Base-by-base conservation (phyloP, 2,113 vertebrate genomes). In the Suricata suricatta region DNA sequence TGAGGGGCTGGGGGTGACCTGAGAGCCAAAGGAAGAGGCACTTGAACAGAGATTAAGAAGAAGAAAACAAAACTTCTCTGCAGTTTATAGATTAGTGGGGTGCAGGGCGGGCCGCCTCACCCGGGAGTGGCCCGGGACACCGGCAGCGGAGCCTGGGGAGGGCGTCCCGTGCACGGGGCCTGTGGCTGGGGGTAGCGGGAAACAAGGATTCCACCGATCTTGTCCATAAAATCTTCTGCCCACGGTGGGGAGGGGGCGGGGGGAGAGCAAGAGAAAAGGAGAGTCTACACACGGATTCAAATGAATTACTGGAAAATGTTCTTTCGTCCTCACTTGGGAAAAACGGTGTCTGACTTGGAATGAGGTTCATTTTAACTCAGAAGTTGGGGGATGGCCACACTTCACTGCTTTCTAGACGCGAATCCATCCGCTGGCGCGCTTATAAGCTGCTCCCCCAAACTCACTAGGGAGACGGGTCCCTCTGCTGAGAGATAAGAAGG, bases 401-500 rank as follows among this genome's bases (percentile, higher is more conserved):
- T 0, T 68, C 10, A 4, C 0, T 7, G 27, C 16, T 44, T 27
- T 15, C 8, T 4, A 0, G 31, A 4, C 7, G 23, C 6, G 0
- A 3, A 17, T 3, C 29, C 0, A 7, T 7, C 10, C 2, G 16
- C 9, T 7, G 7, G 17, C 21, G 19, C 19, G 0, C 0, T 7
- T 1, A 7, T 11, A 17, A 16, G 38, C 29, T 0, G 2, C 35
- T 11, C 1, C 16, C 12, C 0, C 0, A 11, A 19, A 7, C 7
- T 35, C 79, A 27, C 31, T 6, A 5, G 11, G 38, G 95, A 86
- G 80, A 93, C 64, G 33, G 8, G 5, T 96, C 87, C 88, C 88
- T 98, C 97, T 95, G 97, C 86, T 83, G 95, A 97, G 98, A 98
- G 82, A 92, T 96, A 98, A 98, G 94, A 92, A 97, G 97, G 68